Evolutionary conservation across 2,888 invertebrate genomes (phyloP).

Genomic region (Chrysotoxum bicinctum): DNA sequence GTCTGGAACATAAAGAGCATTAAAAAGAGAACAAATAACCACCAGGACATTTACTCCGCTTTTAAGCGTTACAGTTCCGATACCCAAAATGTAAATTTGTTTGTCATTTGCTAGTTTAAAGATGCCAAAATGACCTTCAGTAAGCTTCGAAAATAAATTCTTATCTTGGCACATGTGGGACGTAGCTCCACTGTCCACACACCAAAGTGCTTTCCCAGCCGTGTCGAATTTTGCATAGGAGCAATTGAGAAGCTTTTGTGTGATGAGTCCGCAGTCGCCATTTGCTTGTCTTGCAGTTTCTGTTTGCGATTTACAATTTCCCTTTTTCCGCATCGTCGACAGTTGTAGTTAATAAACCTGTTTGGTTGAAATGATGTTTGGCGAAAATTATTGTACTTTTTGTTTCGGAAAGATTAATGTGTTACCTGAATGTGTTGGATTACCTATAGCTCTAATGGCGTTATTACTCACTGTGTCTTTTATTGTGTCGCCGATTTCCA

Average conservation of each 20-base stretch:
- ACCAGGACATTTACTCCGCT: too few relatives aligned
- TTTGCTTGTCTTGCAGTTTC: constrained; percentile 2
- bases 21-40: too few relatives aligned
- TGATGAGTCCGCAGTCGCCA: constrained; percentile 7
- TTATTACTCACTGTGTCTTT: not conserved
- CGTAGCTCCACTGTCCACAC: too few relatives aligned
- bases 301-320: constrained; percentile 13
- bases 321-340: constrained; percentile 23
- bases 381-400: not conserved
- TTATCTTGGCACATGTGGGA: too few relatives aligned
- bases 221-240: not conserved
- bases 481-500: constrained; percentile 27
- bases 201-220: too few relatives aligned
- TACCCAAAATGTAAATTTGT: too few relatives aligned
- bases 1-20: too few relatives aligned
- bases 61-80: too few relatives aligned
- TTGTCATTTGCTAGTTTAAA: too few relatives aligned
- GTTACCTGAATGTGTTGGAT: constrained; percentile 15
- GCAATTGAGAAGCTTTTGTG: constrained; percentile 3
- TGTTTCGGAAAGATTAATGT: constrained; percentile 9
- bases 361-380: constrained; percentile 5
- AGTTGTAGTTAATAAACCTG: constrained; percentile 16
- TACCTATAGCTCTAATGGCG: constrained; percentile 6
- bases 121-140: too few relatives aligned
- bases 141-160: too few relatives aligned